Conservation (phyloP, 2,888 invertebrate species). For the Abrostola tripartita region DNA sequence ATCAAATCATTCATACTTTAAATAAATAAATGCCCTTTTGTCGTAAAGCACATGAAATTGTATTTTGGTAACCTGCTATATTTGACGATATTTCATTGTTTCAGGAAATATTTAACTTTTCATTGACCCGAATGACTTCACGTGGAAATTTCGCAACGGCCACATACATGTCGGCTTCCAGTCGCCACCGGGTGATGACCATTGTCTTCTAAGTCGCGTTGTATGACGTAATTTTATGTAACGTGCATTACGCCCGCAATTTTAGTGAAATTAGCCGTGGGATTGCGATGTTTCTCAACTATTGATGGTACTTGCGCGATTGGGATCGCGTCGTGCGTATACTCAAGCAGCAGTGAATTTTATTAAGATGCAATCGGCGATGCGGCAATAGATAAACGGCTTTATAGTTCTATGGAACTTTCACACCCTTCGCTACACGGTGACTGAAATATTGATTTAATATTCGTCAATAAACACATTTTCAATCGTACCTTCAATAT, state of each 20-base stretch:
- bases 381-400: constrained; percentile 22
- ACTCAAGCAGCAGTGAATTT: constrained; percentile 34
- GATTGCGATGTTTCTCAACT: constrained; percentile 73
- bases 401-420: neutral
- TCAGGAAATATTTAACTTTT: constrained; percentile 39
- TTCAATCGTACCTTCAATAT: no score
- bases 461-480: no score
- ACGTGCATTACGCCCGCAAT: constrained; percentile 65
- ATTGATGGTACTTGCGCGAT: constrained; percentile 55
- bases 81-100: constrained; percentile 4
- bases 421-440: no score
- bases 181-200: constrained; percentile 51
- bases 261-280: constrained; percentile 75
- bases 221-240: constrained; percentile 75
- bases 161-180: constrained; percentile 56
- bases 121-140: constrained; percentile 53
- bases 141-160: constrained; percentile 56
- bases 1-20: no score
- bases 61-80: no score
- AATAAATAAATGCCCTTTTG: no score
- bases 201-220: constrained; percentile 59
- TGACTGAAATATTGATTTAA: no score
- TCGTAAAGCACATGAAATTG: no score
- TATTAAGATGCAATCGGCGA: constrained; percentile 57
- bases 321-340: constrained; percentile 54